Base-by-base conservation (phyloP, 2,888 invertebrate genomes). In the Parnassius apollo region DNA sequence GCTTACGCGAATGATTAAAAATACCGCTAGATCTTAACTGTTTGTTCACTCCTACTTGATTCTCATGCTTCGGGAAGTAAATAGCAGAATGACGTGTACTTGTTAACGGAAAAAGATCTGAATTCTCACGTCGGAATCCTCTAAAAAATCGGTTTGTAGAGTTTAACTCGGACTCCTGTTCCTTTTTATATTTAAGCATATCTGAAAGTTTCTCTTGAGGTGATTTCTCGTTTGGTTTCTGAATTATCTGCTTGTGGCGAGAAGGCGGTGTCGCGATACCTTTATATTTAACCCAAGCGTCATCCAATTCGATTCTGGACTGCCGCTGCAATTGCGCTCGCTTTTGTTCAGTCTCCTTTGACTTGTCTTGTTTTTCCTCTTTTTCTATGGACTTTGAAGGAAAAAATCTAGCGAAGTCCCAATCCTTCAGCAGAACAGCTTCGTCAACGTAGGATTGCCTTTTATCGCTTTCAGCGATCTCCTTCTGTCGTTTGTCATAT, bases 341-440 rank as follows among this genome's bases (percentile, higher is more conserved):
- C 62, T 84, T 87, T 56, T 78, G 82, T 35, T 90, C 91, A 7
- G 71, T 72, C 44, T 92, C 92, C 75, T 93, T 92, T 67, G 92
- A 65, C 67, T 82, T 66, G 60, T 83, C 85, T 68, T 70, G 77
- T 65, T 83, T 89, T 65, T 82, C 86, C 59, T 83, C 85, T 73
- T 81, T 83, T 12, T 84, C 85, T 13, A 74, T 72, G 69, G 75
- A 85, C 76, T 87, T 92, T 65, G 90, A 86, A 12, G 95, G 96
- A 86, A 97, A 96, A 92, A 97, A 96, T 81, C 95, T 94, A 71
- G 96, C 96, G 86, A 97, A 95, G 89, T 97, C 96, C 97, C 96
- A 97, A 79, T 97, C 96, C 86, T 96, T 95, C 73, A 97, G 93
- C 69, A 97, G 93, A 61, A 95, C 94, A 68, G 96, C 95, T 83